Conservation (phyloP, 2,888 invertebrate species). For the Notodonta ziczac region DNA sequence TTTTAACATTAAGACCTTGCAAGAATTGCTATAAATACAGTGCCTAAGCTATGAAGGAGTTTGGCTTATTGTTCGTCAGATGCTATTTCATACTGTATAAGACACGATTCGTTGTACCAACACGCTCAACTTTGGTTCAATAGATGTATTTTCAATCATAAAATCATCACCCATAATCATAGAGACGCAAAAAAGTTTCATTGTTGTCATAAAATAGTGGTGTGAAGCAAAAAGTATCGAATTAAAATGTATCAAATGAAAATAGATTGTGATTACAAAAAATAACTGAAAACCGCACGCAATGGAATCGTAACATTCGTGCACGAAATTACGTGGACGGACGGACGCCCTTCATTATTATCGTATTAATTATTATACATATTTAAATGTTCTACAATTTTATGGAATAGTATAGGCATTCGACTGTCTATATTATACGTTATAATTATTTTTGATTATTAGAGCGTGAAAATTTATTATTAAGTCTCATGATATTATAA, state of each 20-base stretch:
- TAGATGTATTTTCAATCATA: constrained; percentile 1
- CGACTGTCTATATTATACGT: too few relatives aligned
- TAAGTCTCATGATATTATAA: not conserved
- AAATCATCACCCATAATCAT: not conserved
- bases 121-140: not conserved
- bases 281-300: constrained; percentile 14
- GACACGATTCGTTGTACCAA: too few relatives aligned
- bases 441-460: too few relatives aligned
- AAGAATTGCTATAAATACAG: too few relatives aligned
- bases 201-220: not conserved
- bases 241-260: constrained; percentile 11
- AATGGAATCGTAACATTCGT: constrained; percentile 2
- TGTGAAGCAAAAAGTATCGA: too few relatives aligned
- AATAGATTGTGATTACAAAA: constrained; percentile 14
- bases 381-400: not conserved
- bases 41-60: too few relatives aligned
- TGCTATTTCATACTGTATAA: too few relatives aligned
- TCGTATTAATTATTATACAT: not conserved
- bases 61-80: too few relatives aligned
- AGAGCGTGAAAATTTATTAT: not conserved
- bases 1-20: too few relatives aligned
- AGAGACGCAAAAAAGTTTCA: not conserved
- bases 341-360: not conserved
- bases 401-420: not conserved
- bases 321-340: not conserved